Evolutionary conservation across 2,888 invertebrate genomes (phyloP).

Genomic region (Cataglyphis altisquamis): DNA sequence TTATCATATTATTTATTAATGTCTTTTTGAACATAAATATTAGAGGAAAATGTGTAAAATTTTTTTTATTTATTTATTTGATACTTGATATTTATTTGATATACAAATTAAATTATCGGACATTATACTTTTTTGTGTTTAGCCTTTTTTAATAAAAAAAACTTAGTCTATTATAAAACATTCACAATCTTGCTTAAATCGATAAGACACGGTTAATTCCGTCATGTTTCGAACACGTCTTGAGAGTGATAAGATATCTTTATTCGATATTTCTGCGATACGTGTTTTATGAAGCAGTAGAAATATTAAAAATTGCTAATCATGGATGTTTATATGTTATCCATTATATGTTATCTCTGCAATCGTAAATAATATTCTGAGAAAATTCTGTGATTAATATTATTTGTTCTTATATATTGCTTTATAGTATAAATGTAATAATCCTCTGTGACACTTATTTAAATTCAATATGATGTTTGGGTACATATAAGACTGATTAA

Average conservation of each 20-base stretch:
- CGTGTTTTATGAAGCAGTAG: slow-evolving; percentile 29
- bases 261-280: slow-evolving; percentile 74
- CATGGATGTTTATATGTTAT: slow-evolving; percentile 26
- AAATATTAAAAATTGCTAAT: slow-evolving; percentile 47
- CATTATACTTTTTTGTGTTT: neutral
- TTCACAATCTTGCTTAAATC: slow-evolving; percentile 57
- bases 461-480: neutral
- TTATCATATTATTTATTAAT: neutral
- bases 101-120: slow-evolving; percentile 11
- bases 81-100: no score
- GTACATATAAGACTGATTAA: neutral
- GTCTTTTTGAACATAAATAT: neutral
- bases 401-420: neutral
- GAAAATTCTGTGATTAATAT: slow-evolving; percentile 29
- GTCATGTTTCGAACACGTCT: slow-evolving; percentile 63
- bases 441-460: neutral
- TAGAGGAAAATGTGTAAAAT: neutral
- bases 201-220: slow-evolving; percentile 75
- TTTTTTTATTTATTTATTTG: neutral
- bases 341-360: neutral
- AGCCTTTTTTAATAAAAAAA: slow-evolving; percentile 14
- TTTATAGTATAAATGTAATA: neutral
- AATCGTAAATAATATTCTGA: slow-evolving; percentile 36
- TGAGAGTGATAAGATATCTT: slow-evolving; percentile 78
- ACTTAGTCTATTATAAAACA: slow-evolving; percentile 14